A percentile compares a stretch with the other conserved stretches of the same genome.
phyloP scores from a whole-genome alignment of 2,113 vertebrate genomes.

The Hypanus sabinus region DNA sequence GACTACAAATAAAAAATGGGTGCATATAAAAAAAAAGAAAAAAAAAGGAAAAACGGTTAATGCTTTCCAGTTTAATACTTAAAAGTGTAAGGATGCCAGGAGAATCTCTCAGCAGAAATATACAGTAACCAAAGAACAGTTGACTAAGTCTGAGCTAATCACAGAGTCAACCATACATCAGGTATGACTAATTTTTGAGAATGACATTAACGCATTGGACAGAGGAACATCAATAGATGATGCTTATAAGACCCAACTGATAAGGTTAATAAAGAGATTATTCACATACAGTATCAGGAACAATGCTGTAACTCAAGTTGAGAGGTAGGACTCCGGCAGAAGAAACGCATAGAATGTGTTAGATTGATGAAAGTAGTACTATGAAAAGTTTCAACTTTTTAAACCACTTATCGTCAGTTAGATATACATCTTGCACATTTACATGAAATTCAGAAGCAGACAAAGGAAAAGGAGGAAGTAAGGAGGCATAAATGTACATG shows the following conservation, averaged over 20 bases:
- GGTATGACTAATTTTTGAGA: too few relatives aligned
- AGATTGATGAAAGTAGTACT: neutral
- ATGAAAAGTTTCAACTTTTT: neutral
- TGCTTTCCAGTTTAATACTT: too few relatives aligned
- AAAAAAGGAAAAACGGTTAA: too few relatives aligned
- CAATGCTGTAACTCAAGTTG: neutral
- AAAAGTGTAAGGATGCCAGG: neutral
- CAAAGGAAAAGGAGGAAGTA: neutral
- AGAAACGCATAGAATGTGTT: neutral
- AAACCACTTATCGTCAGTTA: neutral
- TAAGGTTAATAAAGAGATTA: neutral
- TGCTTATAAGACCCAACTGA: neutral
- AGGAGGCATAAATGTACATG: too few relatives aligned
- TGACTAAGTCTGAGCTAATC: too few relatives aligned
- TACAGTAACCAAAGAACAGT: too few relatives aligned
- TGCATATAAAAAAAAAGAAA: neutral
- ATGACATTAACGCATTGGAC: too few relatives aligned
- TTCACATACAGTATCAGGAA: neutral
- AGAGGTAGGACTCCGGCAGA: neutral
- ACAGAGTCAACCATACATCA: too few relatives aligned
- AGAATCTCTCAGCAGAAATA: neutral
- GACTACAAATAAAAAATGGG: neutral
- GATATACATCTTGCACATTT: neutral
- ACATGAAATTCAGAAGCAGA: neutral
- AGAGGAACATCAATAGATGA: too few relatives aligned